Evolutionary conservation across 2,113 vertebrate species (phyloP), one percentile per base, ranked within the genome.

Genomic region (Steatornis caripensis): DNA sequence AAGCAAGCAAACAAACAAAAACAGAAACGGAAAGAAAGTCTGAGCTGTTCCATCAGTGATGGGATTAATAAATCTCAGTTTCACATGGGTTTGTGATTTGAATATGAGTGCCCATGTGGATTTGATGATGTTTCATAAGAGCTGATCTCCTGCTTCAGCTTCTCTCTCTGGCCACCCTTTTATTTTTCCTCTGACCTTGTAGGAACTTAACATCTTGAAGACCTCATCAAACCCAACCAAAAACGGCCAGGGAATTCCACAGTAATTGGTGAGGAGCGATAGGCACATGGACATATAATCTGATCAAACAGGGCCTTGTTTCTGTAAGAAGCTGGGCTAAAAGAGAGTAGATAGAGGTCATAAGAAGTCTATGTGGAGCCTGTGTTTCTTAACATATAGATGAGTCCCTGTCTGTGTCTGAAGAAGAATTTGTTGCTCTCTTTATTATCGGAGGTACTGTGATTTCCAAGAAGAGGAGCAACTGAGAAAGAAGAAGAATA

Each of bases 51-150:
- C 74, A 76, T 71, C 87, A 91, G 80, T 1, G 19, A 57, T 85
- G 91, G 77, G 93, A 84, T 89, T 97, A 92, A 96, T 93, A 95
- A 91, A 5, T 48, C 60, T 87, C 2, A 0, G 30, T 91, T 94
- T 95, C 74, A 84, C 82, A 92, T 48, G 94, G 64, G 60, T 79
- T 91, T 96, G 69, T 82, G 84, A 94, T 95, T 87, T 91, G 89
- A 92, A 17, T 95, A 30, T 71, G 80, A 94, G 34, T 64, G 23
- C 61, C 62, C 95, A 89, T 89, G 72, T 95, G 96, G 95, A 91
- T 94, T 93, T 96, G 95, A 95, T 96, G 89, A 96, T 85, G 36
- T 97, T 97, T 96, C 94, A 87, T 82, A 96, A 97, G 81, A 93
- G 81, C 6, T 71, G 65, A 75, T 89, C 77, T 97, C 70, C 87